Conservation (phyloP, 2,888 invertebrate species). For the Phrixothrix hirtus region DNA sequence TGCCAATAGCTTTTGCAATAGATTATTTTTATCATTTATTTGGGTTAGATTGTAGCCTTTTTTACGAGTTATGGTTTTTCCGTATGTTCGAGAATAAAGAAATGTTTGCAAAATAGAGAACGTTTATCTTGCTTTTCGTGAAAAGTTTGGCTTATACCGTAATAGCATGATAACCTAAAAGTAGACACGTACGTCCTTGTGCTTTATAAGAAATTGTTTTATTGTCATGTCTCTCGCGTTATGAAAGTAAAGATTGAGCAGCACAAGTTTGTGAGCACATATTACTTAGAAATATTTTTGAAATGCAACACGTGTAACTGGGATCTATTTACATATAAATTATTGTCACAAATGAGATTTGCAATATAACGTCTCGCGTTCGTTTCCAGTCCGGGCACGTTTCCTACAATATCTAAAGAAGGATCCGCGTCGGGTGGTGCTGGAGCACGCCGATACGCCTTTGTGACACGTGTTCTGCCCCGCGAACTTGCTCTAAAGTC, state of each 20-base stretch:
- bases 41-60: neutral
- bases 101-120: neutral
- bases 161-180: slow-evolving; percentile 7
- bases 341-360: slow-evolving; percentile 57
- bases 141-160: slow-evolving; percentile 10
- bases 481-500: slow-evolving; percentile 47
- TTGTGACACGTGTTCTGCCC: slow-evolving; percentile 49
- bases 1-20: neutral
- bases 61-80: neutral
- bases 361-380: slow-evolving; percentile 52
- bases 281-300: slow-evolving; percentile 38
- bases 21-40: neutral
- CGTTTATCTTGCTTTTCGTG: slow-evolving; percentile 10
- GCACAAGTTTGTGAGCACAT: slow-evolving; percentile 20
- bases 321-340: slow-evolving; percentile 57
- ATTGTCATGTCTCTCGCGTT: slow-evolving; percentile 17
- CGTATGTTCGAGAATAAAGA: too few species aligned
- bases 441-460: slow-evolving; percentile 43
- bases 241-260: slow-evolving; percentile 26
- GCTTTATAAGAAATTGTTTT: slow-evolving; percentile 22
- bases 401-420: slow-evolving; percentile 48
- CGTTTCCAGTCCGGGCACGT: slow-evolving; percentile 47
- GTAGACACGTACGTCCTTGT: slow-evolving; percentile 18
- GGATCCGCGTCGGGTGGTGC: slow-evolving; percentile 37
- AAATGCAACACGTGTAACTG: slow-evolving; percentile 49